A percentile compares a stretch with the other conserved stretches of the same genome.
These are phyloP conservation scores for Lasiurus cinereus DNA, from an alignment of 2,113 vertebrate species.

Conservation along the genomic window DNA sequence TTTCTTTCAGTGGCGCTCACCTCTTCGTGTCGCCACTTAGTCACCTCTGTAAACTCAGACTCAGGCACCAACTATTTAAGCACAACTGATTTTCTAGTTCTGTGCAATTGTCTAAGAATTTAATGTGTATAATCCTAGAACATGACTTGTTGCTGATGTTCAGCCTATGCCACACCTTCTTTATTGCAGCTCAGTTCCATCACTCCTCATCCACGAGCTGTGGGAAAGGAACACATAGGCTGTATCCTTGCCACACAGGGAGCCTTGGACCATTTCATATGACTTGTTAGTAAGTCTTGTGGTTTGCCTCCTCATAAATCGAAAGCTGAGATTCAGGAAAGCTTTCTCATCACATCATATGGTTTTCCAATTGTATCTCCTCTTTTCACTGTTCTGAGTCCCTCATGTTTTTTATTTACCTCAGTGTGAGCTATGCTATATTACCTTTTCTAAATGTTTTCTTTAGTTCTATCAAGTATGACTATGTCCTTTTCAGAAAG, in stretches of 20 bases:
- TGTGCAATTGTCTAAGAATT: background rate
- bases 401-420: background rate
- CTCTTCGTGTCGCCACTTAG: background rate
- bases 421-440: background rate
- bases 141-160: background rate
- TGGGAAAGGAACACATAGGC: background rate
- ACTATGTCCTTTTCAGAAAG: background rate
- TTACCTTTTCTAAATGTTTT: background rate
- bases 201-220: background rate
- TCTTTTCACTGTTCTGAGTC: background rate
- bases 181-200: background rate
- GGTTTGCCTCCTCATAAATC: conserved; percentile 55
- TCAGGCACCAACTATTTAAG: background rate
- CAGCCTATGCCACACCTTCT: background rate
- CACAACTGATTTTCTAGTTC: background rate
- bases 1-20: background rate
- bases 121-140: background rate
- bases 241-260: background rate
- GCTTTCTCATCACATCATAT: conserved; percentile 8
- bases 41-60: conserved; percentile 18
- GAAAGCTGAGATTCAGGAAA: conserved; percentile 32
- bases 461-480: background rate
- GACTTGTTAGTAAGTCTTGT: conserved; percentile 12
- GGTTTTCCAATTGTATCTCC: background rate
- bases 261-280: background rate